phyloP scores from a whole-genome alignment of 2,797 vertebrate species.

The Decapterus maruadsi region DNA sequence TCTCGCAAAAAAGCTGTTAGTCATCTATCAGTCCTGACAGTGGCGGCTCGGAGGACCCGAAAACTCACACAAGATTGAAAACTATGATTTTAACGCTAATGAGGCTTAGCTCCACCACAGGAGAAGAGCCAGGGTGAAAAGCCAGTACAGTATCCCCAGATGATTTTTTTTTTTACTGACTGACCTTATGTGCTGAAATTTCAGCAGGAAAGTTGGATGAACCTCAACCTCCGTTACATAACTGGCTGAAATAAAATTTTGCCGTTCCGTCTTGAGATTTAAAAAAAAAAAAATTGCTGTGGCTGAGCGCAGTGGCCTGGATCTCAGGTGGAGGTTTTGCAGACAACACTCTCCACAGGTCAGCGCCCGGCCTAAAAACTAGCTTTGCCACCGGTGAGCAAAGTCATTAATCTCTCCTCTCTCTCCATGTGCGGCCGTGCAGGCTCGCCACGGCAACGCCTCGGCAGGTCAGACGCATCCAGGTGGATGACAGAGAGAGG shows the following conservation, averaged over 20 bases:
- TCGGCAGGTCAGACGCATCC: constrained; percentile 26
- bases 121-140: not conserved
- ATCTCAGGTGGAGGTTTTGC: constrained; percentile 60
- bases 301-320: constrained; percentile 58
- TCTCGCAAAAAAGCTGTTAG: constrained; percentile 28
- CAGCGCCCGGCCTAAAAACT: constrained; percentile 49
- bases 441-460: not conserved
- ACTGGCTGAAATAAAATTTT: constrained; percentile 32
- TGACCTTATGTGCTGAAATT: constrained; percentile 24
- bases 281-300: constrained; percentile 37
- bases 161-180: not conserved
- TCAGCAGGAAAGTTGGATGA: constrained; percentile 42
- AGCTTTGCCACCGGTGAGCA: constrained; percentile 31
- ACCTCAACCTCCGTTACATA: constrained; percentile 20
- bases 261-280: constrained; percentile 42
- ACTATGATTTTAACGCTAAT: not conserved
- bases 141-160: not conserved
- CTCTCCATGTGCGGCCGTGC: constrained; percentile 33
- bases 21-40: constrained; percentile 33
- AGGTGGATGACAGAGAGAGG: constrained; percentile 39
- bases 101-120: not conserved
- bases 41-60: constrained; percentile 1
- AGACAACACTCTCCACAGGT: constrained; percentile 63
- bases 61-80: constrained; percentile 9
- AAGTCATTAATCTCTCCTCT: constrained; percentile 58